Conservation (phyloP, 1,140 invertebrate species). For the Drosophila albomicans region DNA sequence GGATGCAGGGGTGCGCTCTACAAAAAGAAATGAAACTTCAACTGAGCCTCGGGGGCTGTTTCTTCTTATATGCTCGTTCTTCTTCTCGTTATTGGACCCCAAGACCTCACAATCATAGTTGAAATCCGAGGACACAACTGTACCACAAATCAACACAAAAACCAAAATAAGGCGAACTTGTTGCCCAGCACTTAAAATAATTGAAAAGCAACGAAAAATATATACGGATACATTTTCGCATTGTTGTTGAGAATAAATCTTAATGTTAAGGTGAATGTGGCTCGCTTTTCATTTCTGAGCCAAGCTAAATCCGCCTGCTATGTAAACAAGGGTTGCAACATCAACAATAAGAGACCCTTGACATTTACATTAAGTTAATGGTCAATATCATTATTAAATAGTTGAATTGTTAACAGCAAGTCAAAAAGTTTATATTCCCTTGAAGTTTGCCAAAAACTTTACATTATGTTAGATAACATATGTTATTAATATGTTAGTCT, state of each 20-base stretch:
- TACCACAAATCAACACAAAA: conserved; percentile 45
- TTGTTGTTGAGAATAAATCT: conserved; percentile 13
- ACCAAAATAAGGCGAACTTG: conserved; percentile 51
- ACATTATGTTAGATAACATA: too few relatives aligned
- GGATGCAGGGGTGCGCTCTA: conserved; percentile 18
- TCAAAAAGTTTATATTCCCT: too few relatives aligned
- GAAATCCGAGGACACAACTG: conserved; percentile 65
- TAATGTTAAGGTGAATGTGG: conserved; percentile 1
- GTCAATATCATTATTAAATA: too few relatives aligned
- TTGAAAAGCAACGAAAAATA: conserved; percentile 60
- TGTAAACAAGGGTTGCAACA: too few relatives aligned
- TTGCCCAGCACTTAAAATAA: conserved; percentile 76
- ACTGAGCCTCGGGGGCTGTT: conserved; percentile 63
- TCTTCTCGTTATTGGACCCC: conserved; percentile 2
- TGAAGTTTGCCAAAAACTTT: too few relatives aligned
- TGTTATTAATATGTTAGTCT: too few relatives aligned
- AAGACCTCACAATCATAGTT: conserved; percentile 21
- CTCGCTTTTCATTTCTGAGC: too few relatives aligned
- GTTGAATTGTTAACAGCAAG: too few relatives aligned
- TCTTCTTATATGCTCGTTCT: conserved; percentile 11
- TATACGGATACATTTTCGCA: conserved; percentile 5
- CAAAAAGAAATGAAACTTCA: conserved; percentile 67
- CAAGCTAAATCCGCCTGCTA: too few relatives aligned
- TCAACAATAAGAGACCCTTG: too few relatives aligned
- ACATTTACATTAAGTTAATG: too few relatives aligned